A percentile compares a stretch with the other conserved stretches of the same genome.
Conservation (phyloP, 2,113 vertebrate genomes). For the Lucifuga dentata region DNA sequence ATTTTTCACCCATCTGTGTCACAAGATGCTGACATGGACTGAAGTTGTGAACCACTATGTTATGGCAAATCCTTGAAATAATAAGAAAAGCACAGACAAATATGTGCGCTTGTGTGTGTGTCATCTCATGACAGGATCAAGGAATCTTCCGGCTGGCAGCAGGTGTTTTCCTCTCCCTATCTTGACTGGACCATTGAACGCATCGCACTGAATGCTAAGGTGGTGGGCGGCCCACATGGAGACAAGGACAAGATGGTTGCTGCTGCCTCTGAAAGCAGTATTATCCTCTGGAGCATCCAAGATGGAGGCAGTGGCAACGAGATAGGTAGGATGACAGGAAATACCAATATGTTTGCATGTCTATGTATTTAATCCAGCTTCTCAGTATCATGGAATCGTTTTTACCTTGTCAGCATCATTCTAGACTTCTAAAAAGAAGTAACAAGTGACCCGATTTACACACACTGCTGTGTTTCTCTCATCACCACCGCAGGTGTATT, state of each 20-base stretch:
- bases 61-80: not conserved
- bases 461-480: not conserved
- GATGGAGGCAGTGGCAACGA: conserved; percentile 95
- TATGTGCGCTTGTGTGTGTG: not conserved
- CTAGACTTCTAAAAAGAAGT: no score
- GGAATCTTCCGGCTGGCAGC: conserved; percentile 98
- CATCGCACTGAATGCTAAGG: conserved; percentile 96
- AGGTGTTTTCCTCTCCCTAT: conserved; percentile 96
- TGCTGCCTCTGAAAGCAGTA: conserved; percentile 92
- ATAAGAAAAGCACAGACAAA: not conserved
- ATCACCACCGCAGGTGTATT: conserved; percentile 87
- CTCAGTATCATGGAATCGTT: no score
- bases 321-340: conserved; percentile 91
- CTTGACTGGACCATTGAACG: conserved; percentile 95
- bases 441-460: not conserved
- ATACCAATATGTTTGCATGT: no score
- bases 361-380: no score
- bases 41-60: no score
- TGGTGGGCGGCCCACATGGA: conserved; percentile 96
- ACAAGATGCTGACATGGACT: no score
- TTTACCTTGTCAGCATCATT: no score
- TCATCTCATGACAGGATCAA: conserved; percentile 86
- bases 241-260: conserved; percentile 99
- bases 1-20: no score
- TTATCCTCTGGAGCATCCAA: conserved; percentile 97